Evolutionary conservation across 64 coral and sea anemone genomes (phyloP), one percentile per base, ranked within the genome.

Genomic region (Dendronephthya gigantea): DNA sequence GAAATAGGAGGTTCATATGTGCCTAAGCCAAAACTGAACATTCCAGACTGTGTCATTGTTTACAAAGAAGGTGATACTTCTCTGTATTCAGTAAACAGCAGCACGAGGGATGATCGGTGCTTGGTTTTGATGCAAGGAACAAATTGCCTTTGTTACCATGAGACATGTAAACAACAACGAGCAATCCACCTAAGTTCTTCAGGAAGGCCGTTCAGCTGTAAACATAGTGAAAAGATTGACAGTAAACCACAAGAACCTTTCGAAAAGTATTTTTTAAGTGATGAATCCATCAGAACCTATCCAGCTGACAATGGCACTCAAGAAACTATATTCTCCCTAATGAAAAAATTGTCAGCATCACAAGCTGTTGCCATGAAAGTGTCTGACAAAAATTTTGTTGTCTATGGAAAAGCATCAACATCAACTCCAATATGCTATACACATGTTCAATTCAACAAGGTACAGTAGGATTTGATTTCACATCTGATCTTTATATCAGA

Each of bases 21-120:
- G 36, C 72, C 72, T 16, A 79, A 30, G 29, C 32, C 30, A 15
- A 30, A 79, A 39, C 10, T 33, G 72, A 79, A 79, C 28, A 79
- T 79, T 29, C 72, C 72, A 28, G 72, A 79, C 3, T 79, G 72
- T 79, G 72, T 79, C 27, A 34, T 79, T 29, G 72, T 79, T 79
- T 74, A 4, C 32, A 79, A 33, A 33, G 72, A 34, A 79, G 32
- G 25, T 28, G 30, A 70, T 9, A 70, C 66, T 45, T 66, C 19
- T 66, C 14, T 75, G 28, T 29, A 75, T 75, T 75, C 69, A 33
- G 69, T 75, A 13, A 75, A 16, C 9, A 75, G 29, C 35, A 75
- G 69, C n/a, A 34, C 69, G 16, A 75, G 69, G 30, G 69, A 75
- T 33, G 69, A 75, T 27, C 28, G 69, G 23, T 75, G 69, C n/a